Percentiles rank a stretch among this genome's conserved stretches.
Evolutionary conservation across 2,797 vertebrate species (phyloP).

Genomic region (Sebastes diploproa): DNA sequence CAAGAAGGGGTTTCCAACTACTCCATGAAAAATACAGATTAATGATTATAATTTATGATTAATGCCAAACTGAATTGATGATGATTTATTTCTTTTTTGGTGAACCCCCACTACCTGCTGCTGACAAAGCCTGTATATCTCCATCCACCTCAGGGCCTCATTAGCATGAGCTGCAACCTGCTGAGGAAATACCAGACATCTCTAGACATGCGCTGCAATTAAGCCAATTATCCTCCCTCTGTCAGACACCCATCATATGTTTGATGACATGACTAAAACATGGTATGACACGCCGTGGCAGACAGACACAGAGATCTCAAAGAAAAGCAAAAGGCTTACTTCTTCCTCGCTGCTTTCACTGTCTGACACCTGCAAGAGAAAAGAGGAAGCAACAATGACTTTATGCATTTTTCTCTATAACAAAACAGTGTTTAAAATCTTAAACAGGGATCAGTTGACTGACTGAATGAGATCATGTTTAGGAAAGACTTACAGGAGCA

Average conservation of each 20-base stretch:
- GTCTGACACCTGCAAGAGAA: conserved; percentile 55
- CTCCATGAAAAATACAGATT: conserved; percentile 52
- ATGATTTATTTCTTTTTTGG: background rate
- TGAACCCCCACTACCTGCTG: conserved; percentile 72
- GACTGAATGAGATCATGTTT: background rate
- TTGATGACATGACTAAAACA: conserved; percentile 49
- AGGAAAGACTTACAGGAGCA: conserved; percentile 76
- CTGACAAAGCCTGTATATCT: conserved; percentile 78
- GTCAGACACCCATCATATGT: conserved; percentile 33
- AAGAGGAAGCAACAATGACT: background rate
- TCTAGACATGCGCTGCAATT: conserved; percentile 53
- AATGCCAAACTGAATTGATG: background rate
- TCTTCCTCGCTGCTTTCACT: conserved; percentile 73
- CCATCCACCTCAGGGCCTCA: conserved; percentile 79
- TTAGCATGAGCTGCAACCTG: conserved; percentile 76
- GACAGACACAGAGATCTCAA: background rate
- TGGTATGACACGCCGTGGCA: conserved; percentile 17
- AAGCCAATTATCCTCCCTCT: conserved; percentile 30
- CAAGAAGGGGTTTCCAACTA: conserved; percentile 68
- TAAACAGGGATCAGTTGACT: background rate
- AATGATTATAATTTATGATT: conserved; percentile 1
- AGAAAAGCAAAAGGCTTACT: conserved; percentile 43
- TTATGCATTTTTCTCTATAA: background rate
- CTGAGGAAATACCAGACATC: conserved; percentile 58
- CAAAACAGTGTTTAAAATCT: conserved; percentile 19